Base-by-base conservation (phyloP, 2,113 vertebrate species). In the Fukomys damarensis region DNA sequence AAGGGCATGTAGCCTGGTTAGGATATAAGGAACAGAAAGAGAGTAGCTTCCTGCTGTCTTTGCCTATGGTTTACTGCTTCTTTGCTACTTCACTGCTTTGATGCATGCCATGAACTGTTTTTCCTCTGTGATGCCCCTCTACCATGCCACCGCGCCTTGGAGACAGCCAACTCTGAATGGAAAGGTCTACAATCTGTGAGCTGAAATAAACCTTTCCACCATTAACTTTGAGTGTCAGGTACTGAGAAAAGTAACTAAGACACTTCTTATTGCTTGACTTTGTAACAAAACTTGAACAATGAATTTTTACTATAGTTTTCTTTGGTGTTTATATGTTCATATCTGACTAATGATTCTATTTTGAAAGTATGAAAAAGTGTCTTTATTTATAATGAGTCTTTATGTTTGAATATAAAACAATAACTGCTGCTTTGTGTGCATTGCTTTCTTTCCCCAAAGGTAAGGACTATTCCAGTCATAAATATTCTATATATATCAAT, bases 331-430 rank as follows among this genome's bases (percentile, higher is more conserved):
- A 79, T 59, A 19, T 86, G 54, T 77, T 94, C 46, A 54, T 54
- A 91, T 63, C 77, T 93, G 85, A 93, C 22, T 28, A 65, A 6
- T 86, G 35, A 93, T 61, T 81, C 41, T 85, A 54, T 43, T 94
- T 87, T 89, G 12, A 80, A 72, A 76, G n/a, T 86, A 65, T 84
- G 13, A 17, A 77, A 91, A 81, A 56, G 38, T 4, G 7, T 52
- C 26, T 76, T 24, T 82, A 41, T 91, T 76, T 56, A 86, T 32
- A 30, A 61, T 46, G n/a, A 52, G 20, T 89, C 58, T 65, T 32
- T 59, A 49, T 2, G 43, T 20, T 85, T 91, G 38, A 81, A 82
- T 41, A 86, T 7, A 84, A 83, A 96, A 28, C 24, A 32, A 0
- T 19, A 56, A 56, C 1, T 59, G 12, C 32, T 58, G 41, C 58